A percentile compares a stretch with the other conserved stretches of the same genome.
Conservation (phyloP, 2,888 invertebrate genomes). For the Lypha dubia region DNA sequence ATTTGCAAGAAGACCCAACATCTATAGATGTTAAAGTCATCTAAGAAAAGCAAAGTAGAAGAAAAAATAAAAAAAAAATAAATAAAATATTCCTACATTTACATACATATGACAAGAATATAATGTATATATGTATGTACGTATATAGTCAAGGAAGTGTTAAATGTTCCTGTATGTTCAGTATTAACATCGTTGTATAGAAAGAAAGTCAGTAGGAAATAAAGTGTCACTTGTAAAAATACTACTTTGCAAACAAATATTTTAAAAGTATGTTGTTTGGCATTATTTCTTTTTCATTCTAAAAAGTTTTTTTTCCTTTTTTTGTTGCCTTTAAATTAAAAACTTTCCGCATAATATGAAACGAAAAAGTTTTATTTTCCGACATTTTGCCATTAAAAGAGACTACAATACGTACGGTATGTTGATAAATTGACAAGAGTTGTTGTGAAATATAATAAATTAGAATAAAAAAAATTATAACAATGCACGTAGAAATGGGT, state of each 20-base stretch:
- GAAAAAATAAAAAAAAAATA: no score
- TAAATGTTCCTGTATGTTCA: no score
- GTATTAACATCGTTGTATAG: no score
- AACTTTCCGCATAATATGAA: conserved; percentile 54
- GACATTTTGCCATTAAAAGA: conserved; percentile 34
- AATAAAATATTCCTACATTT: no score
- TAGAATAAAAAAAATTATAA: not conserved
- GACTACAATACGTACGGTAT: not conserved
- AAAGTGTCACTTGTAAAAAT: not conserved
- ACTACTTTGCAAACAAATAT: conserved; percentile 44
- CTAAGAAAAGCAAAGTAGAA: no score
- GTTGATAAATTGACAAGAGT: conserved; percentile 32
- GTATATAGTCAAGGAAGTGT: no score
- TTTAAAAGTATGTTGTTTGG: conserved; percentile 63
- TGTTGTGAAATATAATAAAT: conserved; percentile 23
- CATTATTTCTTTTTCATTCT: conserved; percentile 27
- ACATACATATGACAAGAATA: no score
- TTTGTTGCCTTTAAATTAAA: conserved; percentile 59
- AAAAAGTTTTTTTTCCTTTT: conserved; percentile 12
- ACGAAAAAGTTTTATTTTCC: conserved; percentile 32
- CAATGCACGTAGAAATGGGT: not conserved
- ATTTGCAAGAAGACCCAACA: no score
- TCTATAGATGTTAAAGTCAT: no score
- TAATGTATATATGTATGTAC: no score
- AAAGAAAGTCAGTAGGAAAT: no score